Conservation (phyloP, 1,140 invertebrate species). For the Zaprionus taronus region DNA sequence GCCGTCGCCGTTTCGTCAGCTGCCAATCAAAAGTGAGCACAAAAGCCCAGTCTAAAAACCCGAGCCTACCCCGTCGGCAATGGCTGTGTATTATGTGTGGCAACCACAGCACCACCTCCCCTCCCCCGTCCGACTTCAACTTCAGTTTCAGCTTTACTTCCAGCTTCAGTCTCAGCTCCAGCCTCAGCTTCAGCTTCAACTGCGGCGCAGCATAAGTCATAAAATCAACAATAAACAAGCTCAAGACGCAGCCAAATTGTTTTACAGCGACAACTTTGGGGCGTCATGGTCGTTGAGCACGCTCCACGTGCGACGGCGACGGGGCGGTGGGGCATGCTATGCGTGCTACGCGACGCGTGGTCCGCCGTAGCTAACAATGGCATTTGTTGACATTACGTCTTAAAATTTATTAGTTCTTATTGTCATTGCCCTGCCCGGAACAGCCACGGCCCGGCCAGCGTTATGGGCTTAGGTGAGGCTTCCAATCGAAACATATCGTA, state of each 20-base stretch:
- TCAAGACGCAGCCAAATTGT: constrained; percentile 53
- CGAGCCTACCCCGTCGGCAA: background rate
- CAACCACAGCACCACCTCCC: background rate
- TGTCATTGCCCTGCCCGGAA: constrained; percentile 48
- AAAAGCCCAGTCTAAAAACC: background rate
- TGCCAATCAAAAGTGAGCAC: constrained; percentile 23
- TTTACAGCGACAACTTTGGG: constrained; percentile 52
- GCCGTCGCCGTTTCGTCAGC: constrained; percentile 22
- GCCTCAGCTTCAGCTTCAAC: constrained; percentile 2
- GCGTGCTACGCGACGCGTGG: constrained; percentile 46
- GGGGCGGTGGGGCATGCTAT: constrained; percentile 26
- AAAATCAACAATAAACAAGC: constrained; percentile 73
- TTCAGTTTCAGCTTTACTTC: background rate
- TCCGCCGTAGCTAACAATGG: constrained; percentile 38
- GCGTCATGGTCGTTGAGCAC: constrained; percentile 75
- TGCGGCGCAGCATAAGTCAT: constrained; percentile 59
- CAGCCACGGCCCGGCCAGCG: background rate
- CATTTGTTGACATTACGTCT: constrained; percentile 76
- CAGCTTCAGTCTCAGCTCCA: background rate
- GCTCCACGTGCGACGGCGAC: constrained; percentile 2
- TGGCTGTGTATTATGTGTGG: background rate
- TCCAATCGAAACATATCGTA: constrained; percentile 42
- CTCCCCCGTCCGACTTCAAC: background rate
- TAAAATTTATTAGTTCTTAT: constrained; percentile 77
- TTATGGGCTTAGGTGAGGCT: constrained; percentile 38